phyloP scores from a whole-genome alignment of 2,113 vertebrate genomes.

The Terrapene triunguis region DNA sequence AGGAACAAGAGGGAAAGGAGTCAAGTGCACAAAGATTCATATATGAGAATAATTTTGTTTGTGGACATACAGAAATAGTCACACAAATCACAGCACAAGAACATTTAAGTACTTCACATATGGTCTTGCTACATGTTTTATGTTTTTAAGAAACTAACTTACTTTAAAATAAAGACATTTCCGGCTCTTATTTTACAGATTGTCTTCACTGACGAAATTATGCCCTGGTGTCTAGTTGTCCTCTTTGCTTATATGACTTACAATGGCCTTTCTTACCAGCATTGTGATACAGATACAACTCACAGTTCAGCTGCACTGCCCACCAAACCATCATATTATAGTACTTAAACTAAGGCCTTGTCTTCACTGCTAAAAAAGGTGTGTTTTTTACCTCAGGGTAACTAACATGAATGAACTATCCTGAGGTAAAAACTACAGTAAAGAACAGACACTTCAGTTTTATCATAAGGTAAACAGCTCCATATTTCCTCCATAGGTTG shows the following conservation, averaged over 20 bases:
- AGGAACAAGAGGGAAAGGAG: not conserved
- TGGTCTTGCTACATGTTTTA: not conserved
- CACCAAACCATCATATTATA: too few relatives aligned
- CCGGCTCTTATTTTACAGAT: not conserved
- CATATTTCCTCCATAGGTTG: too few relatives aligned
- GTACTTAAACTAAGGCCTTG: too few relatives aligned
- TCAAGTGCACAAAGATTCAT: rapidly evolving
- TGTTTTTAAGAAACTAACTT: not conserved
- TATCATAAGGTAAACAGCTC: too few relatives aligned
- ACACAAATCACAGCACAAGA: not conserved
- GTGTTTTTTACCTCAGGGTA: too few relatives aligned
- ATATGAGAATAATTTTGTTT: not conserved
- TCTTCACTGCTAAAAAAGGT: too few relatives aligned
- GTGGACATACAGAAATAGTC: not conserved
- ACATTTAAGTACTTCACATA: not conserved
- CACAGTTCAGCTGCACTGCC: too few relatives aligned
- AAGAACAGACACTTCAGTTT: too few relatives aligned
- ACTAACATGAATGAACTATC: too few relatives aligned
- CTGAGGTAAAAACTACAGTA: too few relatives aligned
- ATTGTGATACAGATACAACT: too few relatives aligned
- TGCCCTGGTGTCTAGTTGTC: not conserved
- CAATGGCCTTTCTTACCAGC: too few relatives aligned
- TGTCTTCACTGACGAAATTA: not conserved
- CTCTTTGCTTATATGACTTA: not conserved
- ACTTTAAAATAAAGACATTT: not conserved